Conservation (phyloP, 2,113 vertebrate species). For the Opisthocomus hoazin region DNA sequence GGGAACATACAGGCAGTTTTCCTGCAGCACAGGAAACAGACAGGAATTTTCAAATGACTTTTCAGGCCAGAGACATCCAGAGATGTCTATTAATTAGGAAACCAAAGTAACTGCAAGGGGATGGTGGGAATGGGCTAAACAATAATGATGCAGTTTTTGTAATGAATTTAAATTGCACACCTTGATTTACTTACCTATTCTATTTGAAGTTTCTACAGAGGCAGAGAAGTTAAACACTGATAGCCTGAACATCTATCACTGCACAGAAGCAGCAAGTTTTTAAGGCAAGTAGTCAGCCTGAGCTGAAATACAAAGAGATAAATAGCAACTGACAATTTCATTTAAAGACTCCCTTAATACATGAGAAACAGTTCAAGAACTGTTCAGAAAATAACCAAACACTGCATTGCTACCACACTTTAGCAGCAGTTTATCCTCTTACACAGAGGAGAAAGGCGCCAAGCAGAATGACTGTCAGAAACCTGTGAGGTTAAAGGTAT, state of each 20-base stretch:
- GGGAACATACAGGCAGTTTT: conserved; percentile 7
- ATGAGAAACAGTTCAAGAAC: background rate
- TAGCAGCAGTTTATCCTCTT: background rate
- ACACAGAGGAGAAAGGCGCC: background rate
- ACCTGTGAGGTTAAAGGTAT: background rate
- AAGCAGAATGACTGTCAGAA: background rate
- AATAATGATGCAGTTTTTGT: background rate
- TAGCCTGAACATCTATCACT: background rate
- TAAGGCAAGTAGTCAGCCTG: background rate
- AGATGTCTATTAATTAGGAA: background rate
- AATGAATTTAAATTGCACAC: background rate
- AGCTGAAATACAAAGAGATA: background rate
- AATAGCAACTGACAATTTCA: background rate
- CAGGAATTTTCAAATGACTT: conserved; percentile 31
- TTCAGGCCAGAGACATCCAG: background rate
- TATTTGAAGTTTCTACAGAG: background rate
- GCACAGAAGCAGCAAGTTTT: background rate
- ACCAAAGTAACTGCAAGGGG: background rate
- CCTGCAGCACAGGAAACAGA: conserved; percentile 42
- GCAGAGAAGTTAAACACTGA: background rate
- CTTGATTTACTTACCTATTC: background rate
- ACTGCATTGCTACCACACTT: background rate
- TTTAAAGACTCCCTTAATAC: background rate
- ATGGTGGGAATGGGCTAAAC: background rate
- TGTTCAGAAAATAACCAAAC: background rate